These are phyloP conservation scores for Poecilia wingei DNA, from an alignment of 2,797 vertebrate species.

Conservation along the genomic window DNA sequence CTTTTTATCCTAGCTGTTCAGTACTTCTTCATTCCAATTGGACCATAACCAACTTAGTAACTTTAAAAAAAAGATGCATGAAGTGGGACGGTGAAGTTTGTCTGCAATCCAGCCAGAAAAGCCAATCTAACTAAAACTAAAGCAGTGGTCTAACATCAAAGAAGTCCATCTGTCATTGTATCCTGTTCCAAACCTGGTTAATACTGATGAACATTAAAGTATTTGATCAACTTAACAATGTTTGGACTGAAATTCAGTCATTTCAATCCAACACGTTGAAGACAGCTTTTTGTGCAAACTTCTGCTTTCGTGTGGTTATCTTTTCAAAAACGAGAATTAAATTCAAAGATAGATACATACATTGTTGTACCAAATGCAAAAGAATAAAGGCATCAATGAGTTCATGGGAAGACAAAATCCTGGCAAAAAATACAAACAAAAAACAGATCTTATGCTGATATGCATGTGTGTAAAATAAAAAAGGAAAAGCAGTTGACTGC, in stretches of 20 bases:
- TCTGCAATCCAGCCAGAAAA: neutral
- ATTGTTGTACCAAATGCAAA: neutral
- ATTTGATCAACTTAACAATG: neutral
- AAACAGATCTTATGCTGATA: neutral
- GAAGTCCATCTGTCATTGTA: too few relatives aligned
- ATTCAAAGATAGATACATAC: neutral
- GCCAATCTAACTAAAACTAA: neutral
- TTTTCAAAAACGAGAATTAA: neutral
- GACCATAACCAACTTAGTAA: neutral
- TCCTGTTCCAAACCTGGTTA: neutral
- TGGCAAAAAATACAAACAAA: neutral
- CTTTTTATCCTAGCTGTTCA: neutral
- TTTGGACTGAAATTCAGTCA: neutral
- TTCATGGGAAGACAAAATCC: neutral
- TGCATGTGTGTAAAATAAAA: neutral
- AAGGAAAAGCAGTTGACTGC: neutral
- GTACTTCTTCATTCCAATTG: neutral
- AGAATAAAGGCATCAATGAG: neutral
- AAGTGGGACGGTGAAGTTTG: neutral
- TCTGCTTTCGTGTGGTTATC: neutral
- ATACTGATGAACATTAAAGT: neutral
- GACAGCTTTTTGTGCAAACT: neutral
- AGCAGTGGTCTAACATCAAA: neutral
- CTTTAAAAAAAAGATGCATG: neutral
- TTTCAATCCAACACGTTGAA: neutral